These are phyloP conservation scores for Drosophila sproati DNA, from an alignment of 1,140 invertebrate genomes.

Conservation along the genomic window DNA sequence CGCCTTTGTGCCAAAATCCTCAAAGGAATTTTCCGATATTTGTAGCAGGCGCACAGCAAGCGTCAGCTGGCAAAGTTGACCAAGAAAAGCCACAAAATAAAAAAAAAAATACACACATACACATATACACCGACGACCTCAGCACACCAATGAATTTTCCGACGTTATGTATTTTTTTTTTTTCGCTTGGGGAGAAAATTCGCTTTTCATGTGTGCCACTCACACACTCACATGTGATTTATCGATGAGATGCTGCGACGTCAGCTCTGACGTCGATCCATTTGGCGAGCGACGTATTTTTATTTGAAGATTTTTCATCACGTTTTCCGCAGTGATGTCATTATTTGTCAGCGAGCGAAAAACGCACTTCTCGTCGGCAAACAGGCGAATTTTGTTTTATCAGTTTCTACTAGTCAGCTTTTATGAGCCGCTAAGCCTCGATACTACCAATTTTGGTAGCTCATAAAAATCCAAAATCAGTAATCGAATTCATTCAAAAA, in stretches of 20 bases:
- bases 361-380: constrained; percentile 29
- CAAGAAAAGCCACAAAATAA: constrained; percentile 72
- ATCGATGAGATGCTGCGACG: constrained; percentile 70
- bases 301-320: constrained; percentile 46
- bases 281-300: constrained; percentile 42
- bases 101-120: constrained; percentile 22
- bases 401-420: constrained; percentile 30
- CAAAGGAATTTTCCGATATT: constrained; percentile 84
- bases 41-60: constrained; percentile 76
- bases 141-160: constrained; percentile 73
- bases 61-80: constrained; percentile 68
- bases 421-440: constrained; percentile 49
- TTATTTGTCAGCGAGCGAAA: constrained; percentile 8
- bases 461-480: constrained; percentile 34
- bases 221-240: constrained; percentile 33
- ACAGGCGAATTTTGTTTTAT: constrained; percentile 7
- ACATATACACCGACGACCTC: constrained; percentile 42
- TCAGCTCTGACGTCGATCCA: constrained; percentile 69
- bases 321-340: constrained; percentile 52
- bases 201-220: constrained; percentile 75
- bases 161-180: constrained; percentile 57
- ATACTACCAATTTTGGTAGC: constrained; percentile 53
- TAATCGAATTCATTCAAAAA: constrained; percentile 52
- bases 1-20: constrained; percentile 83
- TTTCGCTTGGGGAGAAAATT: constrained; percentile 75